Evolutionary conservation across 2,113 vertebrate genomes (phyloP).

Genomic region (Phalacrocorax pelagicus): DNA sequence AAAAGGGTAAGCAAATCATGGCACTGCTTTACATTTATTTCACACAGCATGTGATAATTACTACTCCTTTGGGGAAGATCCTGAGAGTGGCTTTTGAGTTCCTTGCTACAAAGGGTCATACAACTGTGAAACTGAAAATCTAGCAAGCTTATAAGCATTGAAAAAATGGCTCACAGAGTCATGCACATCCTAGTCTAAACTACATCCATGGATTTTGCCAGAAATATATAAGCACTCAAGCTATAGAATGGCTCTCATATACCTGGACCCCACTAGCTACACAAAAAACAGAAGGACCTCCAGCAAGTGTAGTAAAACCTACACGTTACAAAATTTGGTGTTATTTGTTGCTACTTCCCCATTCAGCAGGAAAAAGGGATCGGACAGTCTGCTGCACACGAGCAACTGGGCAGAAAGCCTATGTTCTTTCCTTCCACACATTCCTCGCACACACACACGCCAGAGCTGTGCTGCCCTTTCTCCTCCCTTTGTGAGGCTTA

Average conservation of each 20-base stretch:
- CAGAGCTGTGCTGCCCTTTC: not conserved
- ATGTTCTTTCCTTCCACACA: not conserved
- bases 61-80: not conserved
- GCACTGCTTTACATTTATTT: not conserved
- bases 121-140: not conserved
- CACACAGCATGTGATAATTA: not conserved
- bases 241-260: not conserved
- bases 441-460: not conserved
- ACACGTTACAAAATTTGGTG: not conserved
- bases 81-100: not conserved
- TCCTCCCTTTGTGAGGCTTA: not conserved
- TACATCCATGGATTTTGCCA: not conserved
- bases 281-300: not conserved
- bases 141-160: not conserved
- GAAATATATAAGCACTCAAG: not conserved
- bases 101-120: not conserved
- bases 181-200: not conserved
- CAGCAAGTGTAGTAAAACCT: not conserved
- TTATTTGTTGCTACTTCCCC: not conserved
- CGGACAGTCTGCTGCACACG: fast-evolving
- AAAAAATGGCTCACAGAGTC: not conserved
- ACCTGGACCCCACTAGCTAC: not conserved
- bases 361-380: not conserved
- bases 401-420: not conserved
- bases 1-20: not conserved